These are phyloP conservation scores for Drosophila borborema DNA, from an alignment of 2,888 invertebrate species.

Conservation along the genomic window DNA sequence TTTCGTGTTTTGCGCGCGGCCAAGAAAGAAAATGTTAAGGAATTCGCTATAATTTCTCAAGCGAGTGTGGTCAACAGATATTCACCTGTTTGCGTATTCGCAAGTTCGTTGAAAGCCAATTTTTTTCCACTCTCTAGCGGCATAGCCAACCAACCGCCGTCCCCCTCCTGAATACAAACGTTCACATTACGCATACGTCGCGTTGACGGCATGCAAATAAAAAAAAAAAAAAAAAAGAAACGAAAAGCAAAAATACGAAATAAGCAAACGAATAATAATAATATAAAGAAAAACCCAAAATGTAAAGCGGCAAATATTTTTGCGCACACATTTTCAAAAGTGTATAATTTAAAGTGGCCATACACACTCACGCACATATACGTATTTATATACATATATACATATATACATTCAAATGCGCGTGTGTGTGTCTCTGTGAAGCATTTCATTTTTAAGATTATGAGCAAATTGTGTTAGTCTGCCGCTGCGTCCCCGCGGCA, in stretches of 20 bases:
- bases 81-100: slow-evolving; percentile 69
- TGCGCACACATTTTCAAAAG: slow-evolving; percentile 57
- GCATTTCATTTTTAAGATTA: slow-evolving; percentile 74
- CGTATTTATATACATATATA: neutral
- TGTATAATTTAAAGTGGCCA: slow-evolving; percentile 61
- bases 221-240: slow-evolving; percentile 12
- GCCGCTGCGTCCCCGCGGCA: slow-evolving; percentile 69
- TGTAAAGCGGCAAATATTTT: slow-evolving; percentile 63
- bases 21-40: slow-evolving; percentile 29
- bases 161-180: slow-evolving; percentile 45
- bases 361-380: slow-evolving; percentile 20
- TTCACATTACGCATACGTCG: slow-evolving; percentile 74
- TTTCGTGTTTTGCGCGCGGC: slow-evolving; percentile 50
- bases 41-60: slow-evolving; percentile 53
- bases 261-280: slow-evolving; percentile 31
- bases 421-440: slow-evolving; percentile 35
- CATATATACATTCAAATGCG: slow-evolving; percentile 18
- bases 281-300: slow-evolving; percentile 57
- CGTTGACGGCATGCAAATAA: slow-evolving; percentile 58
- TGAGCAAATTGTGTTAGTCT: slow-evolving; percentile 77
- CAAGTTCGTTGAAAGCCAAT: slow-evolving; percentile 61
- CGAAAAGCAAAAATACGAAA: slow-evolving; percentile 19
- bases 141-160: neutral
- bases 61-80: slow-evolving; percentile 54
- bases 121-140: slow-evolving; percentile 11